Evolutionary conservation across 2,888 invertebrate genomes (phyloP).

Genomic region (Ennomos erosarius): DNA sequence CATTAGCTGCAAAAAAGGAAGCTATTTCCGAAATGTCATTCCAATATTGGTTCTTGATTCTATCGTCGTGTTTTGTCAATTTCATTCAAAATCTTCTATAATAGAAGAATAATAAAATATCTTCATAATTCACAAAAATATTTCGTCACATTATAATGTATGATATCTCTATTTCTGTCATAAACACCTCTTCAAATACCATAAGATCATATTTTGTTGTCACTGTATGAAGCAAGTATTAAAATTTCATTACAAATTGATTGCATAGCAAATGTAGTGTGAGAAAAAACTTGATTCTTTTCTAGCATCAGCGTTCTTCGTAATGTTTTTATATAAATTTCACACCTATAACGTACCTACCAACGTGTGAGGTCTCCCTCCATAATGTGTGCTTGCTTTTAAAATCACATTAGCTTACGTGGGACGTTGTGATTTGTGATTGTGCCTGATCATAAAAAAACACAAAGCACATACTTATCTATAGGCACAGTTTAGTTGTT

Average conservation of each 20-base stretch:
- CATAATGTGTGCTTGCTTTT: slow-evolving; percentile 6
- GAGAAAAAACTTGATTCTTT: slow-evolving; percentile 11
- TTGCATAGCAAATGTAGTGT: slow-evolving; percentile 7
- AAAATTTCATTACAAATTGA: background rate
- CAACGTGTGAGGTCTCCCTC: slow-evolving; percentile 16
- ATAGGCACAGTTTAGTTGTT: too few relatives aligned
- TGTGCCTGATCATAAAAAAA: slow-evolving; percentile 4
- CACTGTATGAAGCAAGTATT: background rate
- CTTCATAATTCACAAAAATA: too few relatives aligned
- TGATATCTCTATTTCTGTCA: too few relatives aligned
- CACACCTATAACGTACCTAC: slow-evolving; percentile 9
- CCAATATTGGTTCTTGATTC: too few relatives aligned
- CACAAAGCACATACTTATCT: too few relatives aligned
- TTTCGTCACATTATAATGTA: too few relatives aligned
- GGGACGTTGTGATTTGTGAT: slow-evolving; percentile 6
- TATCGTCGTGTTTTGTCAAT: too few relatives aligned
- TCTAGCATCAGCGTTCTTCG: slow-evolving; percentile 29
- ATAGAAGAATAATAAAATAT: too few relatives aligned
- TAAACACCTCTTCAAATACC: too few relatives aligned
- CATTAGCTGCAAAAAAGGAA: too few relatives aligned
- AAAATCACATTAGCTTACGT: slow-evolving; percentile 18
- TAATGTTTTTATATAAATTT: slow-evolving; percentile 20
- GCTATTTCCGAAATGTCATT: too few relatives aligned
- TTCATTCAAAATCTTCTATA: too few relatives aligned
- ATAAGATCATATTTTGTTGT: background rate